Evolutionary conservation across 2,113 vertebrate genomes (phyloP).

Genomic region (Lampris incognitus): DNA sequence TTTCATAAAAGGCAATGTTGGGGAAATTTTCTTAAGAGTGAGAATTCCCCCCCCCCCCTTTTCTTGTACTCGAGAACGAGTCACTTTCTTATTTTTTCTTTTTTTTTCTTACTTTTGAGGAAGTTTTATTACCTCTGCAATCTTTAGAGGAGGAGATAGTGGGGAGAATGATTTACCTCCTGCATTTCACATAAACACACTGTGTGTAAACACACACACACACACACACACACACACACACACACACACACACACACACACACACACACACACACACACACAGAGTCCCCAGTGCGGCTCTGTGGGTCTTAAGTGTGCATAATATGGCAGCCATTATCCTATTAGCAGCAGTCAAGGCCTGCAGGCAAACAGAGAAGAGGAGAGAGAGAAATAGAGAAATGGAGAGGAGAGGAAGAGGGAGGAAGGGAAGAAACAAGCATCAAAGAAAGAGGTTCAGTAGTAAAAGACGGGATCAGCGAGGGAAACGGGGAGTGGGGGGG

Average conservation of each 20-base stretch:
- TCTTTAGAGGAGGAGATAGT: slow-evolving; percentile 1
- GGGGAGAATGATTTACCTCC: slow-evolving; percentile 26
- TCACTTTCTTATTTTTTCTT: slow-evolving; percentile 17
- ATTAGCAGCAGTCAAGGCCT: slow-evolving; percentile 77
- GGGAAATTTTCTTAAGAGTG: too few relatives aligned
- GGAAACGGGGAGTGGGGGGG: background rate
- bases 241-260: slow-evolving; percentile 29
- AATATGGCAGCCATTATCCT: slow-evolving; percentile 84
- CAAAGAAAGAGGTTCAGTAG: slow-evolving; percentile 27
- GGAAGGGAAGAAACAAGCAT: slow-evolving; percentile 31
- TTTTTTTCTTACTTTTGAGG: background rate
- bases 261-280: slow-evolving; percentile 17
- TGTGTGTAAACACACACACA: background rate
- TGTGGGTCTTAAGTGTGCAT: slow-evolving; percentile 76
- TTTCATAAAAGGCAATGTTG: too few relatives aligned
- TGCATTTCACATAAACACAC: slow-evolving; percentile 21
- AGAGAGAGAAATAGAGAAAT: background rate
- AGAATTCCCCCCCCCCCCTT: too few relatives aligned
- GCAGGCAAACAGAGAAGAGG: slow-evolving; percentile 45
- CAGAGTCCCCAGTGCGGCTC: slow-evolving; percentile 57
- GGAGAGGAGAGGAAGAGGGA: background rate
- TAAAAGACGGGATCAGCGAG: slow-evolving; percentile 14
- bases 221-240: slow-evolving; percentile 6
- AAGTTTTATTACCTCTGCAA: slow-evolving; percentile 2
- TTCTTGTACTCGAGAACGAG: too few relatives aligned